phyloP scores from a whole-genome alignment of 2,797 vertebrate species.

The Molossus alvarezi region DNA sequence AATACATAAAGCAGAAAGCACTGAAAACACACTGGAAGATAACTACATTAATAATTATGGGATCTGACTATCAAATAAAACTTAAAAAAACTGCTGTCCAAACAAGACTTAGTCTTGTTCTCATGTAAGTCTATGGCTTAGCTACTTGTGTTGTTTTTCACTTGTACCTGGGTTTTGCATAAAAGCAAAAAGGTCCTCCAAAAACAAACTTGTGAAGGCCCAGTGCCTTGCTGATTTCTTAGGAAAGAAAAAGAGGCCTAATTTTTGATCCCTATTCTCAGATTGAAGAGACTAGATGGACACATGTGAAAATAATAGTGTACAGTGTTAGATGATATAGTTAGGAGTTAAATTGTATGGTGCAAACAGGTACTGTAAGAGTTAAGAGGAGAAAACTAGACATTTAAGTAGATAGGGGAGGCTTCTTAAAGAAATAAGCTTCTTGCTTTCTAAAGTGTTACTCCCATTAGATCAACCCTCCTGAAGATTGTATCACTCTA shows the following conservation, averaged over 20 bases:
- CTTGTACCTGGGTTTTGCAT: slow-evolving; percentile 48
- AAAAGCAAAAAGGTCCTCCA: slow-evolving; percentile 24
- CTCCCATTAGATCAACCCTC: not conserved
- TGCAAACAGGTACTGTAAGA: not conserved
- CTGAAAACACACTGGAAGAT: slow-evolving; percentile 18
- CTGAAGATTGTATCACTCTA: slow-evolving; percentile 18
- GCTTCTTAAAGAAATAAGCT: slow-evolving; percentile 41
- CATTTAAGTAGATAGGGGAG: not conserved
- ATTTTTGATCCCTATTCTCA: slow-evolving; percentile 9
- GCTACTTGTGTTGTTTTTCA: slow-evolving; percentile 23
- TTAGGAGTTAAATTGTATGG: slow-evolving; percentile 35
- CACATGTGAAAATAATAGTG: not conserved
- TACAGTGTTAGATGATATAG: not conserved
- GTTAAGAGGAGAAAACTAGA: slow-evolving; percentile 18
- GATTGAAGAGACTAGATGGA: slow-evolving; percentile 4
- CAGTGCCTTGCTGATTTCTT: slow-evolving; percentile 54
- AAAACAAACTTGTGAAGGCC: slow-evolving; percentile 10
- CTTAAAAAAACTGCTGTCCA: slow-evolving; percentile 4
- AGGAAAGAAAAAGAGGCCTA: slow-evolving; percentile 20
- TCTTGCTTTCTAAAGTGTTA: slow-evolving; percentile 33
- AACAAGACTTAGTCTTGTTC: not conserved
- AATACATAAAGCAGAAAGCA: slow-evolving; percentile 47
- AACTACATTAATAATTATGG: slow-evolving; percentile 9
- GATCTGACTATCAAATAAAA: slow-evolving; percentile 34
- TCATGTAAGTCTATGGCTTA: slow-evolving; percentile 15